Percentiles rank a stretch among this genome's conserved stretches.
Conservation (phyloP, 2,888 invertebrate species). For the Chaitophorus viminalis region DNA sequence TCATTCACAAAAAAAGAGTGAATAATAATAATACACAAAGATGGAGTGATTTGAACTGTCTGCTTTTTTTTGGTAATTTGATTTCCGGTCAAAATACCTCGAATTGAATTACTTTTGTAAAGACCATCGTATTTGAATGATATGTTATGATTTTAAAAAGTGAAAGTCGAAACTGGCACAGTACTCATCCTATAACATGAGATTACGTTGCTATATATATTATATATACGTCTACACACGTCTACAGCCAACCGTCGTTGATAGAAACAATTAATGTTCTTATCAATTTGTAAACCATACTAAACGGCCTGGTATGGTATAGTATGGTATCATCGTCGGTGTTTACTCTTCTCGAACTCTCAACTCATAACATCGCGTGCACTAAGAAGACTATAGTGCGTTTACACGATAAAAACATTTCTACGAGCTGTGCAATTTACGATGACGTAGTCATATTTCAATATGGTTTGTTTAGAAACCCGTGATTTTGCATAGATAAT, state of each 20-base stretch:
- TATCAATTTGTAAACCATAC: too few relatives aligned
- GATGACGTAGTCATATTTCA: constrained; percentile 15
- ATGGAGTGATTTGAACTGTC: not conserved
- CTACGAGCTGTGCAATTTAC: not conserved
- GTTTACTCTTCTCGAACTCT: not conserved
- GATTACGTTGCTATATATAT: not conserved
- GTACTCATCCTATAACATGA: not conserved
- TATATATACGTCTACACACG: too few relatives aligned
- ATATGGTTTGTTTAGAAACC: constrained; percentile 10
- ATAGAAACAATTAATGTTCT: not conserved
- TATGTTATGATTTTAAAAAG: constrained; percentile 22
- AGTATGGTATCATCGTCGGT: not conserved
- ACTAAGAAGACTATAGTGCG: not conserved
- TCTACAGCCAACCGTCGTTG: not conserved
- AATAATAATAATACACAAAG: not conserved
- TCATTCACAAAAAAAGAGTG: not conserved
- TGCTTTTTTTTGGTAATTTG: not conserved
- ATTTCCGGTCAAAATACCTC: not conserved
- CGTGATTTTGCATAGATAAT: constrained; percentile 51
- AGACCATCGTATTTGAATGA: not conserved
- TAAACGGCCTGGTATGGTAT: too few relatives aligned
- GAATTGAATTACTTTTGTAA: too few relatives aligned
- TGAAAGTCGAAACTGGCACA: constrained; percentile 15
- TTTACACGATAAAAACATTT: constrained; percentile 14
- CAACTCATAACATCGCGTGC: not conserved